phyloP scores from a whole-genome alignment of 1,140 invertebrate species.

The Mactra quadrangularis region DNA sequence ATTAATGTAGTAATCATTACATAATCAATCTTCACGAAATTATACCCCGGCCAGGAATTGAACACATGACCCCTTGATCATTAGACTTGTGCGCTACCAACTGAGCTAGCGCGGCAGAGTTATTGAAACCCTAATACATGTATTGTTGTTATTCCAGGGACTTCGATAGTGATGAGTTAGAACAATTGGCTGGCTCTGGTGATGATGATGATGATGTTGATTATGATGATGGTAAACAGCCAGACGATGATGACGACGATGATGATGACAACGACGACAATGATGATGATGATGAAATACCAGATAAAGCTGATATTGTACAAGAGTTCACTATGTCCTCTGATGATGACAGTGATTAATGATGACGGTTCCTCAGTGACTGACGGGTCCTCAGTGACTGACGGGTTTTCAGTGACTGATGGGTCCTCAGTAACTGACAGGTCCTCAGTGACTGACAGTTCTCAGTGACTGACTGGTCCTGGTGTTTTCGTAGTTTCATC shows the following conservation, averaged over 20 bases:
- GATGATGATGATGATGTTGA: conserved; percentile 67
- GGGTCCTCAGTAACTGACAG: not conserved
- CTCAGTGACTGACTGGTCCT: no score
- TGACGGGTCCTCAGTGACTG: not conserved
- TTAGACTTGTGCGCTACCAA: no score
- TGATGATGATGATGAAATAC: conserved; percentile 60
- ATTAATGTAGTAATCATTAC: no score
- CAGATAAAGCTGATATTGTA: conserved; percentile 71
- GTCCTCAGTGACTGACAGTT: no score
- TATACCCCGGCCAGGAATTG: no score
- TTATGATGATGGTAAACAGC: conserved; percentile 49
- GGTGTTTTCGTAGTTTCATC: no score
- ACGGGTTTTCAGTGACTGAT: not conserved
- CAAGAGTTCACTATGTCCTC: conserved; percentile 76
- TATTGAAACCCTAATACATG: no score
- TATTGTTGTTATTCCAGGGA: conserved; percentile 70
- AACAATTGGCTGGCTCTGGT: conserved; percentile 73
- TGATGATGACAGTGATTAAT: conserved; percentile 52
- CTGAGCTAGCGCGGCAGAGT: no score
- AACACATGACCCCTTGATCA: no score
- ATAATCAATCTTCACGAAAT: no score
- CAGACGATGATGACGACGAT: conserved; percentile 54
- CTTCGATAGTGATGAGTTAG: conserved; percentile 79
- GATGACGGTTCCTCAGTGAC: not conserved
- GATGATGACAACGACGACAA: conserved; percentile 59